Conservation (phyloP, 2,113 vertebrate genomes). For the Cervus canadensis region DNA sequence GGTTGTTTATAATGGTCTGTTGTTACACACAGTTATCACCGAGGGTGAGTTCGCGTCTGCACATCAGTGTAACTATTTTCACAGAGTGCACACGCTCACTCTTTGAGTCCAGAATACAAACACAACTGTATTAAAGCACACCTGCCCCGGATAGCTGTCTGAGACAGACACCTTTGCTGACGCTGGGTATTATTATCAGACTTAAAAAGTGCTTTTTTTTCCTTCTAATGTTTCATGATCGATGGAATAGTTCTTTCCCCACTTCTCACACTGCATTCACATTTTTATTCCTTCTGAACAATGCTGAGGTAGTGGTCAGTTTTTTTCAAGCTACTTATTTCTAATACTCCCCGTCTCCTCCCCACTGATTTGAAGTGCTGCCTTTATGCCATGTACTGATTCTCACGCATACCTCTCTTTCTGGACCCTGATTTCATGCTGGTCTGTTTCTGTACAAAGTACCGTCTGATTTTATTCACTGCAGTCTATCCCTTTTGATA, state of each 20-base stretch:
- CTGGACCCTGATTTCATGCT: background rate
- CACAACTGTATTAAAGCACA: background rate
- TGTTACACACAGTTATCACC: background rate
- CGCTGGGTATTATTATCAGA: background rate
- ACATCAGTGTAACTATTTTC: conserved; percentile 30
- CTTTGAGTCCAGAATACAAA: background rate
- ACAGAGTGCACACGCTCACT: background rate
- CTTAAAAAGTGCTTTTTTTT: background rate
- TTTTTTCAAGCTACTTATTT: background rate
- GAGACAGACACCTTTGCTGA: background rate
- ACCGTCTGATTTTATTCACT: background rate
- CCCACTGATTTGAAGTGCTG: background rate
- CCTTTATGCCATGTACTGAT: background rate
- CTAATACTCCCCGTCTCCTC: background rate
- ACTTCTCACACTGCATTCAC: background rate
- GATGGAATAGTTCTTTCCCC: background rate
- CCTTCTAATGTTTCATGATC: background rate
- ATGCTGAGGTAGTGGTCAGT: background rate
- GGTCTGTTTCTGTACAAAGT: background rate
- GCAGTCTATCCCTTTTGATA: background rate
- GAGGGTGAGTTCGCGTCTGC: background rate
- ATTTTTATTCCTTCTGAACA: background rate
- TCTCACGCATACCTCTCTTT: background rate
- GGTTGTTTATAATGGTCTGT: background rate
- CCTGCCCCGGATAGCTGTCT: background rate